Base-by-base conservation (phyloP, 2,113 vertebrate species). In the Castor canadensis region DNA sequence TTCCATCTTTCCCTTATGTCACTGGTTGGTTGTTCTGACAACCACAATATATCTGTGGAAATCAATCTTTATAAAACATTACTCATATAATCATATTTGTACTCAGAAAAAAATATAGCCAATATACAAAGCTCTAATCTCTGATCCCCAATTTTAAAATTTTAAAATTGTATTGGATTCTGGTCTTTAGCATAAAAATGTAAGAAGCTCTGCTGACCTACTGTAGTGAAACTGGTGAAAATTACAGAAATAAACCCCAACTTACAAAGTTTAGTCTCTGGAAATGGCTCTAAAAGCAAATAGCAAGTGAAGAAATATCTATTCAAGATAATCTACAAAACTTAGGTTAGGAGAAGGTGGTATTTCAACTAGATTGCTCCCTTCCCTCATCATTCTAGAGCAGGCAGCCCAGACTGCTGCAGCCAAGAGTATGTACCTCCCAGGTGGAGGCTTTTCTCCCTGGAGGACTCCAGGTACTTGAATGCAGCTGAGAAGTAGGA, bases 241-340 rank as follows among this genome's bases (percentile, higher is more conserved):
- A 72, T 60, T 60, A 72, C 15, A 35, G 85, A 89, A 32, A 72
- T 4, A 64, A 30, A 71, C 22, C 30, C 17, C 47, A 20, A 79
- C 10, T 43, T 9, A 56, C 10, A 87, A 52, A 28, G 47, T 38
- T 72, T 58, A 73, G 66, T 66, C 81, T 94, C 60, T 97, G 24
- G 83, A 88, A 93, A 82, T 91, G 82, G 62, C 28, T 54, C 72
- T 79, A 84, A 93, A 16, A 82, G 67, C 26, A 95, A 87, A 86
- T 1, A 58, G n/a, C 54, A 85, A 97, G 71, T 52, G 52, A 81
- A 92, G 71, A 67, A 96, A 77, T 54, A 87, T 56, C 17, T 45
- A 64, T 72, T 94, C 24, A 84, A 32, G 22, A 93, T 85, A 87
- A 86, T 60, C 54, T 81, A 95, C 17, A 95, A 66, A 71, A 83